Conservation (phyloP, 53 echinoderm and acorn worm species). For the Stichopus horrens region DNA sequence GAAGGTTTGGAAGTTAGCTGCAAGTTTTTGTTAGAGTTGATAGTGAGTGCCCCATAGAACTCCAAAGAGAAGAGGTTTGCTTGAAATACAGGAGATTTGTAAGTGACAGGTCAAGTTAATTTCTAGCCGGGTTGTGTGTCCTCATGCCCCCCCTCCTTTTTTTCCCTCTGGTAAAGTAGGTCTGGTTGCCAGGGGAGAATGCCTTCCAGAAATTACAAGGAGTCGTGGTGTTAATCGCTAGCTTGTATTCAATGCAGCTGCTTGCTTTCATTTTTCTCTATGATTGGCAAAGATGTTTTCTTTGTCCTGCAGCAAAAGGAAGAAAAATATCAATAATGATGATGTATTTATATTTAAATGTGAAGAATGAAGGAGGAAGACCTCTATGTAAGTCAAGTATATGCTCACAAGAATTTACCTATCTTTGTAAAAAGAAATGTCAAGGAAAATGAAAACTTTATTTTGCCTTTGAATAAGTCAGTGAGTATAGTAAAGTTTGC, state of each 20-base stretch:
- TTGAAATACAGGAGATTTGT: not conserved
- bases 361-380: too few relatives aligned
- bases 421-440: too few relatives aligned
- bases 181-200: not conserved
- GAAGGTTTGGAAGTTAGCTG: too few relatives aligned
- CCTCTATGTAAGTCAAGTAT: too few relatives aligned
- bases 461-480: too few relatives aligned
- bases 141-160: not conserved
- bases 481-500: too few relatives aligned
- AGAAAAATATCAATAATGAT: not conserved
- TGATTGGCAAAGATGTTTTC: not conserved
- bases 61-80: not conserved
- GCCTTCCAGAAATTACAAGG: not conserved
- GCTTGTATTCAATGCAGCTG: not conserved
- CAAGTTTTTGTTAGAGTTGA: too few relatives aligned
- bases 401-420: too few relatives aligned
- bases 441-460: too few relatives aligned
- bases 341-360: too few relatives aligned
- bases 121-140: not conserved
- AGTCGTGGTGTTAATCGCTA: not conserved
- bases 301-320: not conserved
- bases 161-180: not conserved
- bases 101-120: not conserved
- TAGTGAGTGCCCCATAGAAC: too few relatives aligned
- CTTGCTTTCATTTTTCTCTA: not conserved